A percentile compares a stretch with the other conserved stretches of the same genome.
Evolutionary conservation across 2,113 vertebrate genomes (phyloP).

Genomic region (Sitta europaea): DNA sequence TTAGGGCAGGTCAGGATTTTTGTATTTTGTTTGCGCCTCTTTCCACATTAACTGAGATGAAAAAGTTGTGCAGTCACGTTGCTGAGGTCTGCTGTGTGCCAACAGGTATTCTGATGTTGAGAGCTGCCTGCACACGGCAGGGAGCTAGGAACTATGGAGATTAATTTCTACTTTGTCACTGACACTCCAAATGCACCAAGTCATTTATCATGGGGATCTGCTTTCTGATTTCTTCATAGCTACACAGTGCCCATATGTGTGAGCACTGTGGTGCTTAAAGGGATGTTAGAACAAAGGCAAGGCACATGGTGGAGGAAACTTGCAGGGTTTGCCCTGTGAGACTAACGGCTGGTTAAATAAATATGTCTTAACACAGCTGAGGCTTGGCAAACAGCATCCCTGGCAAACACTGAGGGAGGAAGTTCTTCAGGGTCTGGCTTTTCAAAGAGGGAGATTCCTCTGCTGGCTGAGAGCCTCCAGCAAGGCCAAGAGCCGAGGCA

Average conservation of each 20-base stretch:
- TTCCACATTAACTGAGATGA: background rate
- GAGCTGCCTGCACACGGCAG: background rate
- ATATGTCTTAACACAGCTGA: background rate
- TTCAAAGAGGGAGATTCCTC: background rate
- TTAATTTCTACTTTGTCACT: slow-evolving; percentile 52
- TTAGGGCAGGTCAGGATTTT: background rate
- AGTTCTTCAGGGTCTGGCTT: background rate
- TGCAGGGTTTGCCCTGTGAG: background rate
- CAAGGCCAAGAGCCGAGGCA: accelerated
- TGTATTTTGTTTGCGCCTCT: background rate
- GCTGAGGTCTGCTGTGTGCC: background rate
- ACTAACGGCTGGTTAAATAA: slow-evolving; percentile 17
- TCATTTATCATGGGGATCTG: slow-evolving; percentile 26
- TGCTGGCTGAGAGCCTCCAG: background rate
- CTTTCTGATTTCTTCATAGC: slow-evolving; percentile 27
- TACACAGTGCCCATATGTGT: background rate
- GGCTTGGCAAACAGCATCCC: background rate
- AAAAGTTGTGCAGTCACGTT: background rate
- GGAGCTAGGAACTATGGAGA: background rate
- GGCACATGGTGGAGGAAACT: background rate
- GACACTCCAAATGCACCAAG: background rate
- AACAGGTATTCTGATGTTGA: background rate
- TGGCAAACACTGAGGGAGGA: background rate
- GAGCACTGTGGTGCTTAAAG: background rate
- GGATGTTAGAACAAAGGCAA: background rate